Evolutionary conservation across 2,888 invertebrate genomes (phyloP).

Genomic region (Sphaerophoria rueppellii): DNA sequence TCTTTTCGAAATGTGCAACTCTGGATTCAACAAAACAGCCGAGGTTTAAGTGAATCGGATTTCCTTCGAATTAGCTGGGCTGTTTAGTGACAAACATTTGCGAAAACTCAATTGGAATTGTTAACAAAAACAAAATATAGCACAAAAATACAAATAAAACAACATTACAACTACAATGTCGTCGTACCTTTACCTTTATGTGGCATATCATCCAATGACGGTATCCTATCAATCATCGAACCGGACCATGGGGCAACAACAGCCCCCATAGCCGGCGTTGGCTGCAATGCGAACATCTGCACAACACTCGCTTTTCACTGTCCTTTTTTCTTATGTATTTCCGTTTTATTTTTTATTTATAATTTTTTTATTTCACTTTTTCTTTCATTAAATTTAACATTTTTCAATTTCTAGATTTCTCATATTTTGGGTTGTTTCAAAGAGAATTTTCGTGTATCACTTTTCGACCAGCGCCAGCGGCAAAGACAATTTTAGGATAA

Average conservation of each 20-base stretch:
- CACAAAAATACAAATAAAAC: too few relatives aligned
- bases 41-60: too few relatives aligned
- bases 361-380: slow-evolving; percentile 4
- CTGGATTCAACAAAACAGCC: too few relatives aligned
- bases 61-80: too few relatives aligned
- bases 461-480: too few relatives aligned
- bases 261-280: slow-evolving; percentile 90
- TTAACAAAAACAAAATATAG: too few relatives aligned
- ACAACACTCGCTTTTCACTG: background rate
- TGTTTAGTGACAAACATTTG: too few relatives aligned
- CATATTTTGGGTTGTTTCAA: background rate
- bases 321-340: background rate
- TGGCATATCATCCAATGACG: slow-evolving; percentile 89
- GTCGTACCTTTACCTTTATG: slow-evolving; percentile 89
- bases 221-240: slow-evolving; percentile 88
- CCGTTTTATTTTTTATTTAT: background rate
- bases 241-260: slow-evolving; percentile 93
- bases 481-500: too few relatives aligned
- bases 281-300: slow-evolving; percentile 86
- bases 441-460: too few relatives aligned
- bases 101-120: too few relatives aligned
- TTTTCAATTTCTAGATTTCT: slow-evolving; percentile 23
- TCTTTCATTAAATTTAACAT: too few relatives aligned
- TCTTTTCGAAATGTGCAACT: too few relatives aligned
- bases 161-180: background rate